Evolutionary conservation across 2,113 vertebrate genomes (phyloP), one percentile per base, ranked within the genome.

Genomic region (Rhipidura dahli): DNA sequence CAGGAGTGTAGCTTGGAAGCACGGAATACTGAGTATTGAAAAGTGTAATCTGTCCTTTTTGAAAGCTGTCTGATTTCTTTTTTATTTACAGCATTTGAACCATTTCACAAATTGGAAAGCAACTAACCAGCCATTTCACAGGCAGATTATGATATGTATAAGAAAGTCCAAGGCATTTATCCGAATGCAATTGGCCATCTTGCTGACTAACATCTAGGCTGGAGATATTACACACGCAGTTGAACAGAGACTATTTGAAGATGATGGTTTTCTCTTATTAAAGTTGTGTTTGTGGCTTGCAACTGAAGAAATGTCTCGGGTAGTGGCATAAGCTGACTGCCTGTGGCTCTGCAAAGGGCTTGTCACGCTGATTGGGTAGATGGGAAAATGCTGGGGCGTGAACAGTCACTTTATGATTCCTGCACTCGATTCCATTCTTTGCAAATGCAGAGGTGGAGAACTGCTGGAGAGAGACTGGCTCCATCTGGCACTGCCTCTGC

Each of bases 21-120:
- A 71, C 20, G 14, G 17, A 94, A 90, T 97, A 65, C 51, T 73
- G 85, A 91, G 92, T 91, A 95, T 16, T 91, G 87, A 83, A 93
- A 92, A 97, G 39, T 86, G 47, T 96, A 96, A 96, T 96, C 89
- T 86, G 60, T 96, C 59, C 88, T 96, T 97, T 97, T 96, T 97
- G 93, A 96, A 96, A 97, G 51, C 71, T 59, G 66, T 97, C 94
- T 94, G 97, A 14, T 94, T 96, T 94, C 53, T 90, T 90, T 95
- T 95, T 97, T 96, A 97, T 97, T 98, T 96, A 96, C 76, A 93
- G 68, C 45, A 57, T 93, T 95, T 95, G 94, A 97, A 90, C 87
- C 86, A 83, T 97, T 97, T 97, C 77, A 95, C 89, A 97, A 96
- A 97, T 97, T 96, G 92, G 93, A 98, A 97, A 92, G 77, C 87